phyloP scores from a whole-genome alignment of 2,113 vertebrate species.

The Equus quagga region DNA sequence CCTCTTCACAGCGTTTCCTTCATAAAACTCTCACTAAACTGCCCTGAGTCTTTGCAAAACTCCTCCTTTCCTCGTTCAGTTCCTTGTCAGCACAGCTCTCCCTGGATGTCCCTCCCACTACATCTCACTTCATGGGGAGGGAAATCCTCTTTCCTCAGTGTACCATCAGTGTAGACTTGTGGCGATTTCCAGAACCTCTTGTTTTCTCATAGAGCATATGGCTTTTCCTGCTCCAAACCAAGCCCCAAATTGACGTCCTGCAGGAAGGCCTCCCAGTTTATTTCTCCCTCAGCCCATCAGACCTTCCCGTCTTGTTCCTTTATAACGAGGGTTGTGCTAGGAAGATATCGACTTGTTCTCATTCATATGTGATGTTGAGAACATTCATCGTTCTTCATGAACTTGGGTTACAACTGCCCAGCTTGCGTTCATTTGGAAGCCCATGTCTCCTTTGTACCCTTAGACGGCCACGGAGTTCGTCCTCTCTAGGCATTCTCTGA shows the following conservation, averaged over 20 bases:
- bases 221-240: background rate
- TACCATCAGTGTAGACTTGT: background rate
- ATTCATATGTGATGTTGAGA: background rate
- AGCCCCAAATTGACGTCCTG: background rate
- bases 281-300: background rate
- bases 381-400: background rate
- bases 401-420: background rate
- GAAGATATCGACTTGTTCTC: background rate
- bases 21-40: background rate
- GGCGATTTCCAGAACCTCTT: background rate
- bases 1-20: background rate
- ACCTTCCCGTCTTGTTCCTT: background rate
- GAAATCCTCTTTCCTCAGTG: background rate
- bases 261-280: background rate
- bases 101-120: background rate
- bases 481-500: background rate
- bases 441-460: background rate
- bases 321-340: background rate
- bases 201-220: background rate
- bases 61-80: background rate
- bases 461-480: background rate
- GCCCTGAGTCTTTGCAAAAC: background rate
- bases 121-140: background rate
- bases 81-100: background rate
- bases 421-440: background rate